These are phyloP conservation scores for Dryobotodes eremita DNA, from an alignment of 2,888 invertebrate genomes.

Conservation along the genomic window DNA sequence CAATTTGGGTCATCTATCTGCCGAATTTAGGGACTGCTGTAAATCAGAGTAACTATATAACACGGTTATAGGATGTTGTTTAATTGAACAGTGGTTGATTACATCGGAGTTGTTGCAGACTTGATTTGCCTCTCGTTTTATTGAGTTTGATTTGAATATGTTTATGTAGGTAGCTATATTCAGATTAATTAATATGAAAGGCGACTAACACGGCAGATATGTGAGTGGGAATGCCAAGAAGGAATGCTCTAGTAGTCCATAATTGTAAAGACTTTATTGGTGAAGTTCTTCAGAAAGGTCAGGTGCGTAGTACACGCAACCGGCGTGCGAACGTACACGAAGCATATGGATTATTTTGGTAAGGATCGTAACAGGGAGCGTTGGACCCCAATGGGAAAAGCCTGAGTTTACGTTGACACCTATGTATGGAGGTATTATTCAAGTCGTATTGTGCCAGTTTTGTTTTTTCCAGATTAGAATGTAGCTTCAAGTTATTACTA, in stretches of 20 bases:
- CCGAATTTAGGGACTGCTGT: constrained; percentile 46
- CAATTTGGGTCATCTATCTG: constrained; percentile 50
- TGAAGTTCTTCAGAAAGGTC: background rate
- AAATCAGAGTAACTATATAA: constrained; percentile 50
- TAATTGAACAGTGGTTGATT: constrained; percentile 59
- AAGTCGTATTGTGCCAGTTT: background rate
- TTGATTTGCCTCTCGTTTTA: constrained; percentile 21
- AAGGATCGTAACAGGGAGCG: too few relatives aligned
- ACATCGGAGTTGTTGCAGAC: constrained; percentile 10
- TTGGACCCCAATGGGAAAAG: too few relatives aligned
- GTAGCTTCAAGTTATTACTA: too few relatives aligned
- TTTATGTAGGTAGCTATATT: background rate
- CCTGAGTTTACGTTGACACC: too few relatives aligned
- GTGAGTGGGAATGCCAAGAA: background rate
- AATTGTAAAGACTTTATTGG: background rate
- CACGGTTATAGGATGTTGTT: constrained; percentile 36
- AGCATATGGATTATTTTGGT: too few relatives aligned
- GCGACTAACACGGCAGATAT: background rate
- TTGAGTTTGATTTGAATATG: constrained; percentile 8
- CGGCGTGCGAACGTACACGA: too few relatives aligned
- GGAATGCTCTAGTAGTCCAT: background rate
- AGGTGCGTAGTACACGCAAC: too few relatives aligned
- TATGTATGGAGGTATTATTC: too few relatives aligned
- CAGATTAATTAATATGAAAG: background rate
- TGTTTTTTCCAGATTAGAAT: background rate